Evolutionary conservation across 2,113 vertebrate species (phyloP).

Genomic region (Aptenodytes patagonicus): DNA sequence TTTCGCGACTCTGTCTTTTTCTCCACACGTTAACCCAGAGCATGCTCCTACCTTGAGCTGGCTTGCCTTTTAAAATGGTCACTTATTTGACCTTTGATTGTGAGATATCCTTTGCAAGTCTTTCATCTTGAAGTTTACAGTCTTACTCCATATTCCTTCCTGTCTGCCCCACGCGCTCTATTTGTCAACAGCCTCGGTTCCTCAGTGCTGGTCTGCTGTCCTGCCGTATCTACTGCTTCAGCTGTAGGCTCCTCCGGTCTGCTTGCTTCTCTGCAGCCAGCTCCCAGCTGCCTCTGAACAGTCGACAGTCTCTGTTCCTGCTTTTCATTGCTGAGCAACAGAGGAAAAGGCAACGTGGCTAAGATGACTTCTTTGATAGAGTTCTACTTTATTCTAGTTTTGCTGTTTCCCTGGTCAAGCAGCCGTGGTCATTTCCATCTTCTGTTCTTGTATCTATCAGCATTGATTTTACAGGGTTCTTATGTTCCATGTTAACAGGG

Average conservation of each 20-base stretch:
- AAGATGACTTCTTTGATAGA: neutral
- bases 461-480: neutral
- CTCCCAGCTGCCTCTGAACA: neutral
- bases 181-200: neutral
- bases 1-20: neutral
- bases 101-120: neutral
- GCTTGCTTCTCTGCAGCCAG: neutral
- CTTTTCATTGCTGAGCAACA: neutral
- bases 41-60: neutral
- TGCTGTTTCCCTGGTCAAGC: neutral
- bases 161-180: fast-evolving
- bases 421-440: neutral
- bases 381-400: neutral
- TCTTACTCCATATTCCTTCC: neutral
- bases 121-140: neutral
- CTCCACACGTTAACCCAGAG: neutral
- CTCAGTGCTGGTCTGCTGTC: neutral
- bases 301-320: neutral
- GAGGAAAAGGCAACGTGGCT: neutral
- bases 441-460: neutral
- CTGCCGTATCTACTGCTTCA: neutral
- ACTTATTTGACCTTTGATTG: neutral
- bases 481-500: neutral
- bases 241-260: neutral
- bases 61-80: neutral